Base-by-base conservation (phyloP, 2,113 vertebrate genomes). In the Tamias sibiricus region DNA sequence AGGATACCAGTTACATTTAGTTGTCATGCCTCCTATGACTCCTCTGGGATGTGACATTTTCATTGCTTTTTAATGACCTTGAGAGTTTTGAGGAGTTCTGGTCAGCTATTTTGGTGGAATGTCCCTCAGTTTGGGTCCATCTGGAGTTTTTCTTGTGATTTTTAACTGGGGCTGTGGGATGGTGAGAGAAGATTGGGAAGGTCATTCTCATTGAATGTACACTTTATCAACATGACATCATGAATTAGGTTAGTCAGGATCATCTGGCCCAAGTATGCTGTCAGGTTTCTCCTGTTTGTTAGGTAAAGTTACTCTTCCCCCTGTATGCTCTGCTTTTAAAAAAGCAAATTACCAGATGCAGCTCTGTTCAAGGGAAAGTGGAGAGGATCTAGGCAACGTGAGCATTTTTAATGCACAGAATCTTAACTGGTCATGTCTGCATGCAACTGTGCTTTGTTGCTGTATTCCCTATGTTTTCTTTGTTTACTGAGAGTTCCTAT, bases 61-160 rank as follows among this genome's bases (percentile, higher is more conserved):
- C 16, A 2, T 82, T 91, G 42, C 68, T 96, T 96, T 35, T 54
- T 66, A 71, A 80, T 84, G 26, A 93, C 72, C 35, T 92, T 96
- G 69, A 68, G 44, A 54, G 24, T 68, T 83, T 85, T 49, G 44
- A 81, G 28, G 47, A 64, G 10, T 32, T 16, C 9, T 62, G 13
- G 66, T 54, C 28, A 76, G 30, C 6, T 92, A 40, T 77, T 79
- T 93, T 57, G n/a, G 64, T 79, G 59, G 68, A 74, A 7, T 75
- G 72, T 16, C 54, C 40, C 13, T 92, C 35, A 22, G 0, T 52
- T 87, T 81, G 71, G 68, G 28, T 42, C 69, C 66, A 19, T 87
- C 32, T 82, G 32, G 26, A 59, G 24, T 85, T 66, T 77, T 74
- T 75, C 14, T 69, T 14, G 8, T 22, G 3, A 30, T 22, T 79